These are phyloP conservation scores for Lepidocyrtinus sp. DNA, from an alignment of 2,888 invertebrate genomes.

Conservation along the genomic window DNA sequence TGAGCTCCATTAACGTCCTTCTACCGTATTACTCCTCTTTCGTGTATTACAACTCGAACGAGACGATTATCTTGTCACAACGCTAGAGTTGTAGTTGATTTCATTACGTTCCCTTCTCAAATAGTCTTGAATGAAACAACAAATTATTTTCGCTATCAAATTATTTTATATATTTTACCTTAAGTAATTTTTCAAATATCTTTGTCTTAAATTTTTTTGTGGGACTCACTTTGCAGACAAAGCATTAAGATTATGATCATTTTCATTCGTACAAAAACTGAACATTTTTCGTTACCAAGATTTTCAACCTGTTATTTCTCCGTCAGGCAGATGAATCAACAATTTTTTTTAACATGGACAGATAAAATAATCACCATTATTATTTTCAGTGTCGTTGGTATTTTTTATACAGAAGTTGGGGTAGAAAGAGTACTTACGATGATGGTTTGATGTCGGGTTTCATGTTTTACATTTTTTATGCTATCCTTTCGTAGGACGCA, in stretches of 20 bases:
- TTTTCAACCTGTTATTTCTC: slow-evolving; percentile 4
- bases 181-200: too few relatives aligned
- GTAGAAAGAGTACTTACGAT: too few relatives aligned
- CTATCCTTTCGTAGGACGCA: too few relatives aligned
- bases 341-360: neutral
- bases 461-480: neutral
- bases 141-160: slow-evolving; percentile 5
- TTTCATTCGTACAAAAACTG: neutral
- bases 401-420: slow-evolving; percentile 1
- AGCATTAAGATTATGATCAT: slow-evolving; percentile 2
- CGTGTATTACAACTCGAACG: too few relatives aligned
- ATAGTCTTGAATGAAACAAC: neutral
- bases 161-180: too few relatives aligned
- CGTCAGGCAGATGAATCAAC: slow-evolving; percentile 10
- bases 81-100: too few relatives aligned
- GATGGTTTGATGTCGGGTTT: neutral
- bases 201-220: too few relatives aligned
- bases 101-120: too few relatives aligned
- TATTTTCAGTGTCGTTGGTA: slow-evolving; percentile 1
- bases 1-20: slow-evolving; percentile 6
- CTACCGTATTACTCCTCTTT: slow-evolving; percentile 3
- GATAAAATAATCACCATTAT: neutral
- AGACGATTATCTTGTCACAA: too few relatives aligned
- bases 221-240: neutral
- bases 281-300: neutral